Conservation (phyloP, 1,140 invertebrate genomes). For the Semibalanus balanoides region DNA sequence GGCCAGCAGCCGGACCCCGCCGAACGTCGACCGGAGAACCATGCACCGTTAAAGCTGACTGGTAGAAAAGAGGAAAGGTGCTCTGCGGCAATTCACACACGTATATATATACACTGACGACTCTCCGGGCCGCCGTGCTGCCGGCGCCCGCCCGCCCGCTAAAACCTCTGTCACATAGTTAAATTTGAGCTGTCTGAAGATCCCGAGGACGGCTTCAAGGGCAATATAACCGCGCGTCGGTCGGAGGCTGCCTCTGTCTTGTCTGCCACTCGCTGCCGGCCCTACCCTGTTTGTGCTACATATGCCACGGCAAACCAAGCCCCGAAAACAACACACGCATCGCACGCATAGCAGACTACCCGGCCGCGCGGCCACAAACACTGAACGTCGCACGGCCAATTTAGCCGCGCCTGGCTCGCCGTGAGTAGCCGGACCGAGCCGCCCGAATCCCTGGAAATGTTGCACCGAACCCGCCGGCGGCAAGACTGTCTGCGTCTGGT, state of each 20-base stretch:
- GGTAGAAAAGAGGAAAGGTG: background rate
- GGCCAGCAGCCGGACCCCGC: too few relatives aligned
- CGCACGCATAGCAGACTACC: too few relatives aligned
- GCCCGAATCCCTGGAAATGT: conserved; percentile 1
- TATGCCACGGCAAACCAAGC: background rate
- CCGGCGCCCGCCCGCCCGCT: background rate
- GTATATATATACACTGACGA: background rate
- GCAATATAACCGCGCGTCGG: background rate
- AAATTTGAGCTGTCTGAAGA: background rate
- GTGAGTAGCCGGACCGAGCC: background rate
- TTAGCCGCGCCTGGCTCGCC: background rate
- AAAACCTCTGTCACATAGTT: background rate
- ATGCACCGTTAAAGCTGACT: background rate
- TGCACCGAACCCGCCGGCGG: background rate
- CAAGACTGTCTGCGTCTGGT: too few relatives aligned
- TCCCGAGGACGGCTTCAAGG: background rate
- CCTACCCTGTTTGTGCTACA: background rate
- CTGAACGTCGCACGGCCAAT: background rate
- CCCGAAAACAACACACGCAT: background rate
- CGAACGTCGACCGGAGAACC: background rate
- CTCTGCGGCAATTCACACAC: background rate
- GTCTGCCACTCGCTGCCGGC: background rate
- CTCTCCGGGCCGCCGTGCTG: background rate
- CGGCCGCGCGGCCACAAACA: too few relatives aligned
- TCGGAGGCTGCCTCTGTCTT: too few relatives aligned